Conservation (phyloP, 2,113 vertebrate genomes). For the Camelus dromedarius region DNA sequence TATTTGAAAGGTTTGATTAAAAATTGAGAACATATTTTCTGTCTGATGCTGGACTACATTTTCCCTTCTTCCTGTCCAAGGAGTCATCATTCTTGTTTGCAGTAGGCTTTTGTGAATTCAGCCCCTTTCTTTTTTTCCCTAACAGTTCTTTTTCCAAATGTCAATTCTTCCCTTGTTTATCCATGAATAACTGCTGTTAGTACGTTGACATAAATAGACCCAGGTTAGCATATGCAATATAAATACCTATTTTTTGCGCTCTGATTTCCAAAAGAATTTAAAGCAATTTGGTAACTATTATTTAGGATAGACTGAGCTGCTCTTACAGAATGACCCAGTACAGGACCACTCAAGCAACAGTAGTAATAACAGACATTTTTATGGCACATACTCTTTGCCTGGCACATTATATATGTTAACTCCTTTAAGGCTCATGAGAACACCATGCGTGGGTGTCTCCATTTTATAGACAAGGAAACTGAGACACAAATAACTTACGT, state of each 20-base stretch:
- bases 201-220: not conserved
- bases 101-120: not conserved
- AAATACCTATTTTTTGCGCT: not conserved
- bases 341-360: not conserved
- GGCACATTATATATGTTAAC: not conserved
- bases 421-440: not conserved
- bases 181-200: not conserved
- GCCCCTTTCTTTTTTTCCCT: not conserved
- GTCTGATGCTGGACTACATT: not conserved
- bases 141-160: not conserved
- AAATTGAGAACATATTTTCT: slow-evolving; percentile 16
- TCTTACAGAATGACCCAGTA: not conserved
- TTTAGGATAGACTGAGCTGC: not conserved
- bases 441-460: not conserved
- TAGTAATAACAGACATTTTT: not conserved
- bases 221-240: not conserved
- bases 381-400: not conserved
- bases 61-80: not conserved
- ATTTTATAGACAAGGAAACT: not conserved
- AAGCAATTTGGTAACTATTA: not conserved
- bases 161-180: not conserved
- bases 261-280: not conserved
- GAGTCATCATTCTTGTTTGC: not conserved
- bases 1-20: not conserved
- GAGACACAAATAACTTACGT: not conserved